These are phyloP conservation scores for Vireo altiloquus DNA, from an alignment of 2,113 vertebrate species.

Conservation along the genomic window DNA sequence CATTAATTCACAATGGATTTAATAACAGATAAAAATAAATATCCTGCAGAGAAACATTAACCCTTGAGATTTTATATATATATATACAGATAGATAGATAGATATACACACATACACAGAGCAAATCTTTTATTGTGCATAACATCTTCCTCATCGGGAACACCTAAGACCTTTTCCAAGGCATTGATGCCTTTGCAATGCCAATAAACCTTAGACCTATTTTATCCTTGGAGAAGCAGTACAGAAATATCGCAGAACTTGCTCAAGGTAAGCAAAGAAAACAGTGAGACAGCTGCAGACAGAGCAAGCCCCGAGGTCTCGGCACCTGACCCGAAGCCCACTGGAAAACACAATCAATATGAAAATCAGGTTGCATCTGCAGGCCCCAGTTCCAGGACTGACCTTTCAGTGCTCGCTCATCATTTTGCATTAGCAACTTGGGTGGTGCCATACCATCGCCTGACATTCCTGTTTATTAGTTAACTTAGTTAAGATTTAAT, in stretches of 20 bases:
- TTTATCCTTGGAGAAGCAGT: background rate
- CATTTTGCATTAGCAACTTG: constrained; percentile 22
- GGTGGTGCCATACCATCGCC: background rate
- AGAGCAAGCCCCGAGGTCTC: background rate
- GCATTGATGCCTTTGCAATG: background rate
- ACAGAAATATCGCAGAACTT: background rate
- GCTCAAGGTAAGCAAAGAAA: background rate
- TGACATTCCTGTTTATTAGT: constrained; percentile 45
- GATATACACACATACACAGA: no score
- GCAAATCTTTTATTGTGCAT: background rate
- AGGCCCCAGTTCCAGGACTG: background rate
- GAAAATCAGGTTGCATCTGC: background rate
- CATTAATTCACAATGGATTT: constrained; percentile 9
- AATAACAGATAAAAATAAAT: background rate
- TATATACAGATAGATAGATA: background rate
- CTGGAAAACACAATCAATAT: background rate
- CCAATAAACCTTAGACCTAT: background rate
- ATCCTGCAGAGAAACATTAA: background rate
- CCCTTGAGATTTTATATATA: background rate
- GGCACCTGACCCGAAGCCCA: background rate
- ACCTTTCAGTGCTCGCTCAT: background rate
- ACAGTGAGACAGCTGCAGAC: background rate
- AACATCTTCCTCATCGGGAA: background rate
- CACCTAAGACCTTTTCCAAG: background rate
- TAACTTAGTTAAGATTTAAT: constrained; percentile 34